These are phyloP conservation scores for Trematomus bernacchii DNA, from an alignment of 2,797 vertebrate species.

Conservation along the genomic window DNA sequence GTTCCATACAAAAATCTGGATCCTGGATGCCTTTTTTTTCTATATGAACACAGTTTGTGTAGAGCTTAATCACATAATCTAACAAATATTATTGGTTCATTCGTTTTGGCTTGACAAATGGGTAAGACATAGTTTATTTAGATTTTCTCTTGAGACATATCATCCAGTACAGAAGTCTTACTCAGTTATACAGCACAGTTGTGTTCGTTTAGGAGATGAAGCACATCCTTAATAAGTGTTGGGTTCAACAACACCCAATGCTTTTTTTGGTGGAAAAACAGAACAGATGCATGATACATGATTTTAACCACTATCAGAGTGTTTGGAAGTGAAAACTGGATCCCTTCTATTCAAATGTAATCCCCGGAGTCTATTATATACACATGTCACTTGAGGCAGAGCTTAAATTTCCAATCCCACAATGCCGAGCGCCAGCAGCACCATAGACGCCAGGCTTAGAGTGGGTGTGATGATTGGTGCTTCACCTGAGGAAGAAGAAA, in stretches of 20 bases:
- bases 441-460: slow-evolving; percentile 83
- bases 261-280: slow-evolving; percentile 13
- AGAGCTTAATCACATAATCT: neutral
- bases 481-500: slow-evolving; percentile 63
- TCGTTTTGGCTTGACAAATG: neutral
- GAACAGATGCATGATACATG: slow-evolving; percentile 24
- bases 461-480: slow-evolving; percentile 71
- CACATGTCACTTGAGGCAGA: slow-evolving; percentile 66
- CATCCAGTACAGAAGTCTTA: neutral
- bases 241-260: neutral
- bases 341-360: slow-evolving; percentile 50
- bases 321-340: slow-evolving; percentile 37
- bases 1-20: neutral
- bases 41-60: neutral
- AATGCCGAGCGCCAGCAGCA: slow-evolving; percentile 85
- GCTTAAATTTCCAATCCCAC: slow-evolving; percentile 86
- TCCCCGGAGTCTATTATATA: slow-evolving; percentile 80
- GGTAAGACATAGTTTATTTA: neutral
- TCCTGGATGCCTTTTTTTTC: neutral
- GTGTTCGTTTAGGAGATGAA: neutral
- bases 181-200: neutral
- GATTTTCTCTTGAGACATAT: neutral
- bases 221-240: slow-evolving; percentile 2
- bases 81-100: neutral
- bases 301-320: slow-evolving; percentile 26